phyloP scores from a whole-genome alignment of 2,888 invertebrate species.

The Taphrorychus bicolor region DNA sequence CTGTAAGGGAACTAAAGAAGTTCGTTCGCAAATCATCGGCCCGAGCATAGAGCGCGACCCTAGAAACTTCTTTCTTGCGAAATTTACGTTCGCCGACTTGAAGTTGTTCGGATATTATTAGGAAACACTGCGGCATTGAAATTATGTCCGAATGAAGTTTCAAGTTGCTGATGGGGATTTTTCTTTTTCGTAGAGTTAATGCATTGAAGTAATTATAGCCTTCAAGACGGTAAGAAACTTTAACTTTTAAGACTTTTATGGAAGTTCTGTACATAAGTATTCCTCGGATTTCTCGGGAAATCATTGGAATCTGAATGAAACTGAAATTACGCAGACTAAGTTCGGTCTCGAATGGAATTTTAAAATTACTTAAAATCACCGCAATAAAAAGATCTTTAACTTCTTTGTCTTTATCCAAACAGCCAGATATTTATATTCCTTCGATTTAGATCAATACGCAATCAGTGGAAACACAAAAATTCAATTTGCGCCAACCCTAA shows the following conservation, averaged over 20 bases:
- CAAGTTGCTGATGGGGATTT: no score
- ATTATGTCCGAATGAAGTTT: conserved; percentile 5
- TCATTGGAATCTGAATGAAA: not conserved
- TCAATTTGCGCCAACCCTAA: not conserved
- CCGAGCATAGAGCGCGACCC: not conserved
- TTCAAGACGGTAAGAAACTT: no score
- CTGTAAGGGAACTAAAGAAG: conserved; percentile 22
- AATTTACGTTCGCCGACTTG: conserved; percentile 14
- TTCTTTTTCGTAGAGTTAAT: no score
- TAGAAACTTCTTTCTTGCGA: conserved; percentile 14
- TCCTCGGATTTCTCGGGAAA: not conserved
- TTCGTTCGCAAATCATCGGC: conserved; percentile 15
- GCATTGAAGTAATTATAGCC: no score
- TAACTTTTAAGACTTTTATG: not conserved
- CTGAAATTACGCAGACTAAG: no score
- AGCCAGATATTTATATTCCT: no score
- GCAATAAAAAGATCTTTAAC: no score
- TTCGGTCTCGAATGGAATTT: no score
- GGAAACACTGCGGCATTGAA: conserved; percentile 4
- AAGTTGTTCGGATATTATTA: conserved; percentile 5
- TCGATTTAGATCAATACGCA: not conserved
- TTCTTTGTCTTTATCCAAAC: no score
- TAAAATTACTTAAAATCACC: no score
- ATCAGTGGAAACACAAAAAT: conserved; percentile 1
- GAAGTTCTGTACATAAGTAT: not conserved